Base-by-base conservation (phyloP, 1,140 invertebrate species). In the Cyclina sinensis region DNA sequence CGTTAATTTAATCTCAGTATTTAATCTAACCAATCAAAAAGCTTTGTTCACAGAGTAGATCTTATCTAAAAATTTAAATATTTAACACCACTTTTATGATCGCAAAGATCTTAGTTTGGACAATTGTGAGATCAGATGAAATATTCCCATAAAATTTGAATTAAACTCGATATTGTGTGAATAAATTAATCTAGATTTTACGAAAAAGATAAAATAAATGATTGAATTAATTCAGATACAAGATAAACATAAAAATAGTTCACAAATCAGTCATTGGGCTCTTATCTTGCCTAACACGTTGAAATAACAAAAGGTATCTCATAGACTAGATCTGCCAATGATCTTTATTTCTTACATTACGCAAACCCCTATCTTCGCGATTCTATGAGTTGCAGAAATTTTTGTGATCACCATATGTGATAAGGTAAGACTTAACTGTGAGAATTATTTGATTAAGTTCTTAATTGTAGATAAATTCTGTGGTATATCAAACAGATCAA, bases 111-210 rank as follows among this genome's bases (percentile, higher is more conserved):
- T 73, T 65, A 32, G 54, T 48, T 48, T 27, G 46, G 37, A 12
- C 68, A 62, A 37, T 51, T 24, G 12, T 1, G 16, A 35, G 73
- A 86, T 86, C 70, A 78, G 27, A 86, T 78, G 35, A 84, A 86
- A 24, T 46, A 78, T 86, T 86, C 70, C 74, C 84, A 62, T 68
- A 86, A 57, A 57, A 39, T 37, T 21, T 59, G 32, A 59, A 57
- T 80, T 80, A 79, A 87, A 87, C 85, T 65, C 32, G 74, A 87
- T 87, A 87, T 78, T 87, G 85, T 87, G 85, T 37, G 85, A 87
- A 87, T 80, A 87, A 78, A 65, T 79, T 80, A 80, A 87, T 87
- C 85, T 68, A 87, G 74, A 87, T 79, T 80, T 87, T 51, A 80
- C 48, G 35, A 24, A 46, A 57, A 51, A 80, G 85, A 87, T 87